A percentile compares a stretch with the other conserved stretches of the same genome.
These are phyloP conservation scores for Eudasyphora cyanicolor DNA, from an alignment of 2,888 invertebrate species.

Conservation along the genomic window DNA sequence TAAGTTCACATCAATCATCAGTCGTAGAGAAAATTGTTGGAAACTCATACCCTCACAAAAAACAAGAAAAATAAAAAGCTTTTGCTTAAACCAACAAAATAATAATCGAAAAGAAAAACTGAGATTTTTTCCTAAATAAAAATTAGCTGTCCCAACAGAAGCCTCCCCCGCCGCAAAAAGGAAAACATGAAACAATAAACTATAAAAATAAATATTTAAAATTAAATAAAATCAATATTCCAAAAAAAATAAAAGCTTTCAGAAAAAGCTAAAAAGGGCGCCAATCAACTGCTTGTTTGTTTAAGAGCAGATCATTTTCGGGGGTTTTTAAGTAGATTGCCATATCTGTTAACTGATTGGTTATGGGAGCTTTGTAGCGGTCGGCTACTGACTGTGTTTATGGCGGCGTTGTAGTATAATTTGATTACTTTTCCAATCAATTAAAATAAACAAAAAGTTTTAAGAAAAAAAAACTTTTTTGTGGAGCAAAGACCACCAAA, in stretches of 20 bases:
- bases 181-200: neutral
- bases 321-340: neutral
- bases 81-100: neutral
- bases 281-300: neutral
- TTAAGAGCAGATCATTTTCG: neutral
- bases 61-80: constrained; percentile 14
- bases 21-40: constrained; percentile 24
- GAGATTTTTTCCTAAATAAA: neutral
- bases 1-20: constrained; percentile 57
- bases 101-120: neutral
- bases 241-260: neutral
- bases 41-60: constrained; percentile 42
- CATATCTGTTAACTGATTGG: constrained; percentile 26
- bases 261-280: neutral
- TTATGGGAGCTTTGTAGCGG: neutral
- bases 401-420: constrained; percentile 2
- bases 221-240: neutral
- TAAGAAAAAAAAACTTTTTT: constrained; percentile 17
- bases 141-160: neutral
- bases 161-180: neutral
- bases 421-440: constrained; percentile 15
- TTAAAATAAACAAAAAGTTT: constrained; percentile 58
- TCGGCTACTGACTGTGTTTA: neutral
- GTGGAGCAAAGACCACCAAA: neutral
- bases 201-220: constrained; percentile 7